phyloP scores from a whole-genome alignment of 1,140 invertebrate species.

The Platorchestia sp. region DNA sequence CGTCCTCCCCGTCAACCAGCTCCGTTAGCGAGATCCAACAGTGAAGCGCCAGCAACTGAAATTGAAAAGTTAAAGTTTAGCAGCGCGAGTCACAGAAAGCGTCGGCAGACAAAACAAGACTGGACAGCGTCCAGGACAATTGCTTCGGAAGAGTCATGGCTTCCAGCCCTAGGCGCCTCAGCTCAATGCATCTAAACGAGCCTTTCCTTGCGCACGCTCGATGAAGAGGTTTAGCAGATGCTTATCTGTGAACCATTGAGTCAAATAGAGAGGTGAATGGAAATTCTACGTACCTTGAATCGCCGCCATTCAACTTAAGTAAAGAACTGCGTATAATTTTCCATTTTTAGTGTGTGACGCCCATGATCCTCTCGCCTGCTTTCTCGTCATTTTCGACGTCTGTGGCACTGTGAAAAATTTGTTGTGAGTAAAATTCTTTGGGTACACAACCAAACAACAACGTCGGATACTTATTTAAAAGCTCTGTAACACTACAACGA shows the following conservation, averaged over 20 bases:
- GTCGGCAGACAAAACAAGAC: background rate
- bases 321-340: background rate
- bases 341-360: background rate
- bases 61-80: background rate
- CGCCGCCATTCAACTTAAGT: background rate
- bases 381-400: background rate
- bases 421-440: background rate
- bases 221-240: background rate
- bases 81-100: background rate
- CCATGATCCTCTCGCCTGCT: background rate
- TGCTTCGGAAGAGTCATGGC: background rate
- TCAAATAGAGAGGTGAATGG: background rate
- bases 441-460: background rate
- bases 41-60: background rate
- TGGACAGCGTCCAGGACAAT: background rate
- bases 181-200: background rate
- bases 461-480: no score
- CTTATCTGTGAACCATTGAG: conserved; percentile 7
- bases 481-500: no score
- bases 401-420: background rate
- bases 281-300: background rate
- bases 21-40: background rate
- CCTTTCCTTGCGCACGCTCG: background rate
- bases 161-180: background rate
- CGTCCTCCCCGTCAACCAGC: background rate